Evolutionary conservation across 1,140 invertebrate genomes (phyloP), one percentile per base, ranked within the genome.

Genomic region (Tetramorium simillimum): DNA sequence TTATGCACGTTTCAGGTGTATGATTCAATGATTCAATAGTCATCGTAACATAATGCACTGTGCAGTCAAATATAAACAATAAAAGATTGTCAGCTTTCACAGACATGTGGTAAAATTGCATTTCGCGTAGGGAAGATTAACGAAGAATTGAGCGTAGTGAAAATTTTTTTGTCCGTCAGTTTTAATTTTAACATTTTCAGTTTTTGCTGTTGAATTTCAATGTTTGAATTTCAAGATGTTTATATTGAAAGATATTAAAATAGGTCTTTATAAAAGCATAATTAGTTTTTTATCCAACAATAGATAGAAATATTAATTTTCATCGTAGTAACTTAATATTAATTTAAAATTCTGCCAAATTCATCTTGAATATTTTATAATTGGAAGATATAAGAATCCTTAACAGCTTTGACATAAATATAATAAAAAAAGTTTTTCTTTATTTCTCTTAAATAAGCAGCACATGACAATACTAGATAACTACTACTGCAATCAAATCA

Each of bases 11-110:
- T n/a, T n/a, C n/a, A n/a, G n/a, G n/a, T n/a, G n/a, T n/a, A n/a
- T n/a, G n/a, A n/a, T n/a, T n/a, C n/a, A 65, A 49, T 63, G 43
- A 62, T 60, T 89, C 56, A 76, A 89, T 62, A 46, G 60, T 53
- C 53, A 62, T 16, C 33, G n/a, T n/a, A n/a, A n/a, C n/a, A n/a
- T 76, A 51, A 62, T 9, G 6, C n/a, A 56, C 37, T 14, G 70
- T 80, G 58, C 51, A 88, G 70, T 77, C 24, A 69, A 90, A 86
- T 69, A 53, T 67, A 60, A 81, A 77, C 21, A 88, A 86, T 69
- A 16, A 85, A 77, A 70, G 73, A 78, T 76, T 60, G 53, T 78
- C 78, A 89, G 78, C 73, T 87, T 18, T 80, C 58, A 80, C 77
- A 51, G 37, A 85, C 67, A 69, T 60, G 46, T 43, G 43, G 28